Percentiles rank a stretch among this genome's conserved stretches.
Evolutionary conservation across 2,888 invertebrate species (phyloP).

Genomic region (Nemotelus nigrinus): DNA sequence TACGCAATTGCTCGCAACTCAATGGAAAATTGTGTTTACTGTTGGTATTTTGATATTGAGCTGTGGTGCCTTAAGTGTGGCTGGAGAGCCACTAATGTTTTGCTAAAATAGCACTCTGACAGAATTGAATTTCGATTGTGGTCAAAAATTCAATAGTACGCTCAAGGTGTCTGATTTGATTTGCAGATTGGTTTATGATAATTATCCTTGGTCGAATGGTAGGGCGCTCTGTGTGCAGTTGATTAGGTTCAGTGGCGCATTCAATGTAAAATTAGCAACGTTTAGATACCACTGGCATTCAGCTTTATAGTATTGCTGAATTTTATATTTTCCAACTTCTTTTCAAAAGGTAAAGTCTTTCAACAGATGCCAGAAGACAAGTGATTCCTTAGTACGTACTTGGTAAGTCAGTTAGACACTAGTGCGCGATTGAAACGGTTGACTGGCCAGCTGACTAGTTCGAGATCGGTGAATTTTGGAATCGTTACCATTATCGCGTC

Average conservation of each 20-base stretch:
- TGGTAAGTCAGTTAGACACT: constrained; percentile 19
- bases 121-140: too few species aligned
- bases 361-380: neutral
- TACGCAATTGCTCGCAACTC: constrained; percentile 26
- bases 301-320: neutral
- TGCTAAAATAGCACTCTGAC: too few species aligned
- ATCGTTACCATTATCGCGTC: too few species aligned
- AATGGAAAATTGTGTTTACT: constrained; percentile 32
- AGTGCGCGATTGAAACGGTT: neutral
- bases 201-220: too few species aligned
- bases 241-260: too few species aligned
- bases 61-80: neutral
- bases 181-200: too few species aligned
- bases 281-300: too few species aligned
- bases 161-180: too few species aligned
- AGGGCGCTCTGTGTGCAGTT: too few species aligned
- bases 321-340: constrained; percentile 8
- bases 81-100: neutral
- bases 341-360: neutral
- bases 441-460: neutral
- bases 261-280: too few species aligned
- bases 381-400: neutral
- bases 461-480: neutral
- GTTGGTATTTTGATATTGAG: constrained; percentile 5
- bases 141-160: too few species aligned